Evolutionary conservation across 1,140 invertebrate species (phyloP).

Genomic region (Dinothrombium tinctorium): DNA sequence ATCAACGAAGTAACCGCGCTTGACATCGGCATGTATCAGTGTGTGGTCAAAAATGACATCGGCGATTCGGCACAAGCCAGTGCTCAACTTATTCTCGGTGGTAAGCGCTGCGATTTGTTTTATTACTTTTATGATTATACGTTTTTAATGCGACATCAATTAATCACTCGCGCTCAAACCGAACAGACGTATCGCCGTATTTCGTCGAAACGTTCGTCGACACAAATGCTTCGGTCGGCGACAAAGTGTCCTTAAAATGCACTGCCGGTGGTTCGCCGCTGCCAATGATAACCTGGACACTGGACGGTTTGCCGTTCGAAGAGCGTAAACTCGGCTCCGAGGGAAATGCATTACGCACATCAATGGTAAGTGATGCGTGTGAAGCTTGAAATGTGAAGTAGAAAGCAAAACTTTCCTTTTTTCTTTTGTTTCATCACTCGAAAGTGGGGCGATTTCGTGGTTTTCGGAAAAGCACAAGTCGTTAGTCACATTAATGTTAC

Average conservation of each 20-base stretch:
- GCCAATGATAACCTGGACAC: slow-evolving; percentile 30
- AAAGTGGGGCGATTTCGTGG: slow-evolving; percentile 16
- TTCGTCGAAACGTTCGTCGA: too few relatives aligned
- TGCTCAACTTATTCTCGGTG: slow-evolving; percentile 23
- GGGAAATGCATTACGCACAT: too few relatives aligned
- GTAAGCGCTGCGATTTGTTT: too few relatives aligned
- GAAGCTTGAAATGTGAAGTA: too few relatives aligned
- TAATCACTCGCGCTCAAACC: too few relatives aligned
- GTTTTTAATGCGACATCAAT: too few relatives aligned
- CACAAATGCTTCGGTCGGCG: too few relatives aligned
- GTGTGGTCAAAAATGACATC: slow-evolving; percentile 37
- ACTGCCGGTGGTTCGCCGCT: slow-evolving; percentile 52
- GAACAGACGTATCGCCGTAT: too few relatives aligned
- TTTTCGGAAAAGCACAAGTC: slow-evolving; percentile 14
- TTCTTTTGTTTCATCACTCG: not conserved
- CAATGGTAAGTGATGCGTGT: too few relatives aligned
- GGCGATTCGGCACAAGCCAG: slow-evolving; percentile 48
- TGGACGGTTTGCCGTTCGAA: slow-evolving; percentile 24
- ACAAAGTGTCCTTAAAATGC: slow-evolving; percentile 63
- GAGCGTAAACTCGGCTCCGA: too few relatives aligned
- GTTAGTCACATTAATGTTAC: slow-evolving; percentile 25
- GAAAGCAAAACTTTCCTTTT: too few relatives aligned
- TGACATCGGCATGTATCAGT: slow-evolving; percentile 46
- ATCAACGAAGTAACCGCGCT: slow-evolving; percentile 18
- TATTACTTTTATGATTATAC: too few relatives aligned